phyloP scores from a whole-genome alignment of 2,113 vertebrate genomes.

The human (Homo sapiens) region GRCh38 chr7:86898001-86898500 shows the following conservation, averaged over 20 bases:
- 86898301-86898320: neutral
- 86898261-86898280: neutral
- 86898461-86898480: neutral
- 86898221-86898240: neutral
- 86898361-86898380: neutral
- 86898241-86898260: neutral
- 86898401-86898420: neutral
- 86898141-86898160: neutral
- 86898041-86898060: neutral
- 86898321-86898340: neutral
- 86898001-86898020: slow-evolving; percentile 15
- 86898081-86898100: neutral
- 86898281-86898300: neutral
- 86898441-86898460: neutral
- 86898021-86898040: neutral
- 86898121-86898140: neutral
- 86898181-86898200: neutral
- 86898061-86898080: neutral
- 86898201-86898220: neutral
- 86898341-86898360: neutral
- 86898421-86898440: neutral
- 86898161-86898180: neutral
- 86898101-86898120: neutral
- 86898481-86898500: neutral
- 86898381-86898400: neutral